Conservation (phyloP, 2,797 vertebrate species). For the Peromyscus melanophrys region DNA sequence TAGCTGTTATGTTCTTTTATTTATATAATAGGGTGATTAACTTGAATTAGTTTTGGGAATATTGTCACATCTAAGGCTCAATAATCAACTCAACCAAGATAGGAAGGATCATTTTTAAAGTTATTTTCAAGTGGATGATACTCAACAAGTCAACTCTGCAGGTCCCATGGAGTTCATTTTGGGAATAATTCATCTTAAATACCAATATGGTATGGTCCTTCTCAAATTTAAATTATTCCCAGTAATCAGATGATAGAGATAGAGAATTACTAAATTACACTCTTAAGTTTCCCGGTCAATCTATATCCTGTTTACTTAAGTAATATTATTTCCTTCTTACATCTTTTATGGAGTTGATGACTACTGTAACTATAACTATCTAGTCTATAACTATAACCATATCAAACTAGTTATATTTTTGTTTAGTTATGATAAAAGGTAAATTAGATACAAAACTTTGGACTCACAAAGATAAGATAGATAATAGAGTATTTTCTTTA, state of each 20-base stretch:
- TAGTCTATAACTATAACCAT: no score
- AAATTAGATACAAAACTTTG: no score
- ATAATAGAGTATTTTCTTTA: no score
- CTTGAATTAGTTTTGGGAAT: constrained; percentile 19
- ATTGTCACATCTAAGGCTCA: background rate
- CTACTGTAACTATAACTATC: no score
- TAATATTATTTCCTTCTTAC: no score
- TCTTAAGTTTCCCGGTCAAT: constrained; percentile 28
- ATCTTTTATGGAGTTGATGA: no score
- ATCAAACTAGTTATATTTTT: no score
- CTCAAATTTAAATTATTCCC: constrained; percentile 50
- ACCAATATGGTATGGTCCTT: background rate
- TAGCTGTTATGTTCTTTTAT: constrained; percentile 23
- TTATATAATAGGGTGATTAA: constrained; percentile 31
- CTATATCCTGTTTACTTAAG: no score
- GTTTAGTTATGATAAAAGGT: no score
- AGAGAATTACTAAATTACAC: constrained; percentile 31
- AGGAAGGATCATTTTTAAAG: constrained; percentile 19
- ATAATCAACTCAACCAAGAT: background rate
- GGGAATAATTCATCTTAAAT: constrained; percentile 37
- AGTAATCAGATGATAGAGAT: background rate
- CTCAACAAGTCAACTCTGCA: background rate
- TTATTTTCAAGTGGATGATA: background rate
- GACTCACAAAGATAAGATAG: no score
- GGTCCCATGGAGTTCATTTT: background rate